A percentile compares a stretch with the other conserved stretches of the same genome.
phyloP scores from a whole-genome alignment of 2,113 vertebrate genomes.

The Rhynchopsitta pachyrhyncha region DNA sequence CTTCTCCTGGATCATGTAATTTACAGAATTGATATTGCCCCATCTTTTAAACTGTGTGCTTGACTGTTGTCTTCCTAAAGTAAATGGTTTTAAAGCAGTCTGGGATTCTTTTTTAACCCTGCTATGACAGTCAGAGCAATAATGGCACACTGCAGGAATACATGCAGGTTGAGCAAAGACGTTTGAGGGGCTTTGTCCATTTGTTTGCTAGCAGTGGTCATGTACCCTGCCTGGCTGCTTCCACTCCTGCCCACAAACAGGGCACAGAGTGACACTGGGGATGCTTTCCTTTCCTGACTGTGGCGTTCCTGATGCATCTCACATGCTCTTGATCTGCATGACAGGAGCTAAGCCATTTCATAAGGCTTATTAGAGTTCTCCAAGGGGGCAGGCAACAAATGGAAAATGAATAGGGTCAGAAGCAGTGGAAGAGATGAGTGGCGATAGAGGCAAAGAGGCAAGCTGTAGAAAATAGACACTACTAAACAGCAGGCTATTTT shows the following conservation, averaged over 20 bases:
- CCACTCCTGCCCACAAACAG: background rate
- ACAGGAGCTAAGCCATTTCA: background rate
- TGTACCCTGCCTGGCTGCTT: background rate
- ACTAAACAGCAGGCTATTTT: background rate
- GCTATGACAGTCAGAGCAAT: background rate
- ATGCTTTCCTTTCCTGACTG: background rate
- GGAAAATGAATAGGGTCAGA: background rate
- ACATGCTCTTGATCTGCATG: background rate
- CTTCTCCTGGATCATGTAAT: background rate
- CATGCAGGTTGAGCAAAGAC: background rate
- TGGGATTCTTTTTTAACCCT: background rate
- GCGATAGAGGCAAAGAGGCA: background rate
- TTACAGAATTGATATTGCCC: background rate
- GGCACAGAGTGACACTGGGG: background rate
- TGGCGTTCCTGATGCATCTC: background rate
- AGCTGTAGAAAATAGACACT: background rate
- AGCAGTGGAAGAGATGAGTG: background rate
- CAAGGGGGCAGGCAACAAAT: background rate
- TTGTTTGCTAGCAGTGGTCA: rapidly evolving
- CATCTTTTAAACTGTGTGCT: background rate
- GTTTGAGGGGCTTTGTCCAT: background rate
- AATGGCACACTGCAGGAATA: background rate
- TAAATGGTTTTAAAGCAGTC: background rate
- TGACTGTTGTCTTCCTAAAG: background rate
- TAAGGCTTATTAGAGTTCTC: background rate